Percentiles rank a stretch among this genome's conserved stretches.
Conservation (phyloP, 2,113 vertebrate genomes). For the Lamprotornis superbus region DNA sequence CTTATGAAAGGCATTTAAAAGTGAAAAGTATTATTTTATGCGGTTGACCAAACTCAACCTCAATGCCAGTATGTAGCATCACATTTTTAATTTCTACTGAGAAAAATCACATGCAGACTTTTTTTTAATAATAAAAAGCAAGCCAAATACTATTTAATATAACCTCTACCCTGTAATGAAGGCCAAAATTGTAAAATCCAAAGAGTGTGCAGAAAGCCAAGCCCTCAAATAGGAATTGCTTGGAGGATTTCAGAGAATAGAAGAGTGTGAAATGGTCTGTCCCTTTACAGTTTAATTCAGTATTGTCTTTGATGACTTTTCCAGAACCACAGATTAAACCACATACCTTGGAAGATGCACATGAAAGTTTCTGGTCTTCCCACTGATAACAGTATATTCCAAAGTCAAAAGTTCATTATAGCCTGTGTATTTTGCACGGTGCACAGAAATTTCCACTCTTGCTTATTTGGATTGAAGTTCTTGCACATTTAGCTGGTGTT, state of each 20-base stretch:
- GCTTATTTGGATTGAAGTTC: constrained; percentile 4
- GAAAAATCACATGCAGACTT: not conserved
- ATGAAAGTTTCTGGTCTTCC: not conserved
- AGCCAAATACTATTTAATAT: not conserved
- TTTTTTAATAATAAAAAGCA: not conserved
- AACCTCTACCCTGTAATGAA: not conserved
- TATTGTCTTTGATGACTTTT: not conserved
- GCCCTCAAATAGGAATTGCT: not conserved
- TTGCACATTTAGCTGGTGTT: not conserved
- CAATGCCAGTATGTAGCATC: not conserved
- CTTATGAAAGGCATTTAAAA: constrained; percentile 17
- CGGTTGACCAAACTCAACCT: constrained; percentile 29
- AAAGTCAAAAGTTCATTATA: not conserved
- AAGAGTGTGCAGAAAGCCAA: constrained; percentile 11
- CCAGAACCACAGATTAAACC: not conserved
- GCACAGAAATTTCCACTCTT: not conserved
- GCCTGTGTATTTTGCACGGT: not conserved
- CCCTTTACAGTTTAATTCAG: not conserved
- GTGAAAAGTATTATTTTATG: not conserved
- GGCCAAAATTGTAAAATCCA: not conserved
- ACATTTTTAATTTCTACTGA: constrained; percentile 17
- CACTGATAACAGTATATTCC: not conserved
- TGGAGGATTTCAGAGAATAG: not conserved
- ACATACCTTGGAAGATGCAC: not conserved
- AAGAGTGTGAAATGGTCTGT: not conserved